Percentiles rank a stretch among this genome's conserved stretches.
Conservation (phyloP, 2,113 vertebrate species). For the Lampris incognitus region DNA sequence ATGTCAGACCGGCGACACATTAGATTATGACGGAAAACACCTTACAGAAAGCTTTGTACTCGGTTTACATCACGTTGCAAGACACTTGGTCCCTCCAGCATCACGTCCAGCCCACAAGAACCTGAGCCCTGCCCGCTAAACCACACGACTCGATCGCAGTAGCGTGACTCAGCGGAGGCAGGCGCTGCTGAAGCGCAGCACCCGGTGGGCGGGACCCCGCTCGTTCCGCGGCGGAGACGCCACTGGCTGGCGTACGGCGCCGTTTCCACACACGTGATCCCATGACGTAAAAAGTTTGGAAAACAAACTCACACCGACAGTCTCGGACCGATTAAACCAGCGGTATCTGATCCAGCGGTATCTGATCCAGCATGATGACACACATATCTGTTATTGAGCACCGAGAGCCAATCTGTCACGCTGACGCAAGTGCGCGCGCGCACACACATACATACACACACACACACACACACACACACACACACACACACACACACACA, state of each 20-base stretch:
- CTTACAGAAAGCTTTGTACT: too few relatives aligned
- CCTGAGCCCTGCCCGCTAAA: too few relatives aligned
- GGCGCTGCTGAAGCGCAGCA: too few relatives aligned
- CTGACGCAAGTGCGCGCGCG: background rate
- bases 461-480: background rate
- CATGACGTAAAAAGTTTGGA: slow-evolving; percentile 26
- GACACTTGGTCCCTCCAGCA: too few relatives aligned
- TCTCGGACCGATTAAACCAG: slow-evolving; percentile 47
- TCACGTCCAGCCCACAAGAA: too few relatives aligned
- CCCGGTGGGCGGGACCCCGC: too few relatives aligned
- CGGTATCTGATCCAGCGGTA: slow-evolving; percentile 26
- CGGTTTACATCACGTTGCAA: too few relatives aligned
- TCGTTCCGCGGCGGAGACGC: too few relatives aligned
- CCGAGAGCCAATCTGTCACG: slow-evolving; percentile 32
- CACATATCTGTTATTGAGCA: slow-evolving; percentile 26
- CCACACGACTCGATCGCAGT: too few relatives aligned
- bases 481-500: background rate
- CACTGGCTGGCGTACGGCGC: background rate
- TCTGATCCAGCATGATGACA: slow-evolving; percentile 16
- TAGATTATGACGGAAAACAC: too few relatives aligned
- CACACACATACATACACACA: background rate
- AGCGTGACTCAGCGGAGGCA: too few relatives aligned
- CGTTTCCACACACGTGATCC: slow-evolving; percentile 33
- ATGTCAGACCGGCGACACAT: too few relatives aligned
- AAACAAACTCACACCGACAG: slow-evolving; percentile 19